phyloP scores from a whole-genome alignment of 2,797 vertebrate genomes.

The Prionace glauca region DNA sequence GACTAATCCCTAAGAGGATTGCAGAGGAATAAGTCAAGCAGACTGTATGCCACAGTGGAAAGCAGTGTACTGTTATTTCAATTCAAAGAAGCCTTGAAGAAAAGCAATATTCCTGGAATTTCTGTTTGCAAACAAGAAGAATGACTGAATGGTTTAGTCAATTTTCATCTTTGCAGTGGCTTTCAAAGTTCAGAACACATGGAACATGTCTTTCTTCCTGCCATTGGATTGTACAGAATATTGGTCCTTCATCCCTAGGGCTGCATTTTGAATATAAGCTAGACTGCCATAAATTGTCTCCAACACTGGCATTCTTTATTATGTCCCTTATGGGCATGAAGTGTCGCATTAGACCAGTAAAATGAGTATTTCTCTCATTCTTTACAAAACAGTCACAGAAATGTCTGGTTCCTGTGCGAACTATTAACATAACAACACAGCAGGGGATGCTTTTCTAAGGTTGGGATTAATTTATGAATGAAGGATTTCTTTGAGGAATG shows the following conservation, averaged over 20 bases:
- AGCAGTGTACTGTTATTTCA: neutral
- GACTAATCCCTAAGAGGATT: neutral
- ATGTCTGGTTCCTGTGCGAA: neutral
- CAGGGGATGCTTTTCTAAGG: neutral
- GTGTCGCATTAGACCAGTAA: neutral
- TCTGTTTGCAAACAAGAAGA: neutral
- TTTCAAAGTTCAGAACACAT: neutral
- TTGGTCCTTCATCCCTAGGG: neutral
- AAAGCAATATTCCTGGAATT: neutral
- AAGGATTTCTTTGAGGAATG: neutral
- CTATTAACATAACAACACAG: neutral
- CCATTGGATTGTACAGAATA: neutral
- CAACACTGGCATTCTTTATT: neutral
- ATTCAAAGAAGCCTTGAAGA: neutral
- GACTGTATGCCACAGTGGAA: neutral
- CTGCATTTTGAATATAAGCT: neutral
- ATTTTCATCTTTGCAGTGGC: neutral
- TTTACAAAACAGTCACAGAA: neutral
- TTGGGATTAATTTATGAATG: neutral
- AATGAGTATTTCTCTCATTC: neutral
- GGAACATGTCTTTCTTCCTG: neutral
- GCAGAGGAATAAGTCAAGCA: neutral
- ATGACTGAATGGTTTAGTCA: neutral
- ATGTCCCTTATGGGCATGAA: neutral
- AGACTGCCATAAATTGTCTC: neutral